Evolutionary conservation across 2,888 invertebrate species (phyloP), one percentile per base, ranked within the genome.

Genomic region (Abscondita cerata): DNA sequence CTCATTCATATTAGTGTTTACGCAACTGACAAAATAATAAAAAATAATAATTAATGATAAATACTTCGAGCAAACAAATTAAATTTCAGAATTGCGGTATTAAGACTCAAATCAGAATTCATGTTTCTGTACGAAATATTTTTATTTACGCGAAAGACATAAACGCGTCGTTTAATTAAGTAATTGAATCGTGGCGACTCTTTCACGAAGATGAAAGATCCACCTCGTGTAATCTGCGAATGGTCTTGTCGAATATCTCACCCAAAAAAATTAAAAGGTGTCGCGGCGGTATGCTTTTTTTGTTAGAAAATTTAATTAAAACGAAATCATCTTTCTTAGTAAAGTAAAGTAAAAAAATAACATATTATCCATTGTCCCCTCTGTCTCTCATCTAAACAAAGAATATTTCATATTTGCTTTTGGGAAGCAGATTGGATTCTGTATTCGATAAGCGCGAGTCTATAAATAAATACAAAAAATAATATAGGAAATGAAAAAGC

Each of bases 381-480:
- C 36, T 34, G 34, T 47, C 47, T 58, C 62, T 40, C 68, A 64
- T 68, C 70, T 61, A 56, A 63, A 62, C 66, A 70, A 36, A 66
- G 68, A 68, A 67, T 58, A 64, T 71, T 65, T 70, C 57, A 65
- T 70, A 69, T 72, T 69, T 69, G 58, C 68, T 67, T 64, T 63
- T 51, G 50, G 52, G 52, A 59, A 61, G 54, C 61, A 52, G 57
- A 62, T 62, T 62, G 57, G 56, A 67, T 65, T 73, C 69, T 65
- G 74, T 71, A 74, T 74, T 75, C 73, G 73, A 73, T 73, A 74
- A 74, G 71, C 72, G 66, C 69, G 60, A 54, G 59, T 68, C 70
- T 71, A 70, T 74, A 75, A 74, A 75, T 74, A 75, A 75, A 73
- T 73, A 75, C 72, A 67, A 72, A 73, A n/a, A 73, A 74, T 74